Base-by-base conservation (phyloP, 2,888 invertebrate genomes). In the Mellilla xanthometata region DNA sequence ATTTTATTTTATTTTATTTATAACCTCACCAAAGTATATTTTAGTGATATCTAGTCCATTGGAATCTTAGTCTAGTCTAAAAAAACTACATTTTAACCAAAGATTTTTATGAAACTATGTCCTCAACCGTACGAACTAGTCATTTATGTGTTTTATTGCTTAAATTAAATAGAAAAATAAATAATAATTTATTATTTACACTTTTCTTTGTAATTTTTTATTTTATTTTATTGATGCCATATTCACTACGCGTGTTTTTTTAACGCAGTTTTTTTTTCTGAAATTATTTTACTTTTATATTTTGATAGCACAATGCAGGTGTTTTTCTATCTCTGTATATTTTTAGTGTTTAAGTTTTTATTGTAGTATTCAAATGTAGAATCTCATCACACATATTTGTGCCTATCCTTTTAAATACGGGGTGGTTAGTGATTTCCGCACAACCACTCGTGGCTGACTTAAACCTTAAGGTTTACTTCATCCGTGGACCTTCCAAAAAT, bases 81-180 rank as follows among this genome's bases (percentile, higher is more conserved):
- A 59, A 52, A 42, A 35, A 54, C 52, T 30, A 52, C 33, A n/a
- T n/a, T n/a, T 12, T 15, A 59, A 63, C 80, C 81, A 81, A 84
- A 82, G 77, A 81, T 71, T 66, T n/a, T n/a, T 68, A 22, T 65
- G 54, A 39, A 49, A 40, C 46, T 39, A 38, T 54, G 34, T 54
- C 64, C 71, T 65, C 68, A 49, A 69, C 69, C 75, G 60, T 66
- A 69, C 77, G 82, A 79, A 76, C 82, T 87, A 85, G 86, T 87
- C 87, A 81, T 72, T 72, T 46, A 28, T 41, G 13, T 54, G n/a
- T 1, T 56, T 26, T 23, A 28, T 39, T 43, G 23, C n/a, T n/a
- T n/a, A n/a, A n/a, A n/a, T n/a, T n/a, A n/a, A n/a, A n/a, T n/a
- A n/a, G n/a, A n/a, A n/a, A n/a, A n/a, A n/a, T n/a, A n/a, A n/a